A percentile compares a stretch with the other conserved stretches of the same genome.
phyloP scores from a whole-genome alignment of 1,140 invertebrate genomes.

The Penaeus vannamei region DNA sequence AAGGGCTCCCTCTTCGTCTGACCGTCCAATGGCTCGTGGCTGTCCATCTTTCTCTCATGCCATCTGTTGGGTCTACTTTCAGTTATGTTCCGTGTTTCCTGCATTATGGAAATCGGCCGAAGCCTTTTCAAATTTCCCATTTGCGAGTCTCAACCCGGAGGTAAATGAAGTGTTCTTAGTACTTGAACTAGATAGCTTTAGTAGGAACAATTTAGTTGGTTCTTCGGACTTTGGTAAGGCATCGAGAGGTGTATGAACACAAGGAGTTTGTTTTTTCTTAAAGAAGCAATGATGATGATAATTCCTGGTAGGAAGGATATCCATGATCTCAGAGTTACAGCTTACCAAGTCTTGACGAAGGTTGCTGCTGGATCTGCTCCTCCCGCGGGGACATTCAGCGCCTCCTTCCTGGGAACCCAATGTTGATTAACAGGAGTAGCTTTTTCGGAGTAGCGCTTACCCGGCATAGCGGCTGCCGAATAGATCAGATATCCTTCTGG shows the following conservation, averaged over 20 bases:
- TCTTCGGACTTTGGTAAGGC: constrained; percentile 57
- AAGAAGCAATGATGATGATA: background rate
- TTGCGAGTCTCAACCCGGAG: constrained; percentile 68
- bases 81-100: constrained; percentile 68
- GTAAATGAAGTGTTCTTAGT: constrained; percentile 62
- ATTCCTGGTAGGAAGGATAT: constrained; percentile 19
- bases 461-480: constrained; percentile 26
- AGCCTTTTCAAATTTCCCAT: constrained; percentile 68
- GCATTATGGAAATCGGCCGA: constrained; percentile 69
- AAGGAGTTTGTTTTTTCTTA: background rate
- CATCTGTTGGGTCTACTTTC: constrained; percentile 66
- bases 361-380: background rate
- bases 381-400: constrained; percentile 1
- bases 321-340: constrained; percentile 18
- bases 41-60: constrained; percentile 49
- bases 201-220: constrained; percentile 60
- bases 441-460: constrained; percentile 40
- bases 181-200: constrained; percentile 57
- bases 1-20: background rate
- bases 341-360: constrained; percentile 55
- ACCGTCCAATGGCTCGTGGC: background rate
- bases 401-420: constrained; percentile 39
- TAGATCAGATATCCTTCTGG: constrained; percentile 52
- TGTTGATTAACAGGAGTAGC: constrained; percentile 39
- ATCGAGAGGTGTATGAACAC: background rate